These are phyloP conservation scores for Bryconaethiops microstoma DNA, from an alignment of 2,797 vertebrate species.

Conservation along the genomic window DNA sequence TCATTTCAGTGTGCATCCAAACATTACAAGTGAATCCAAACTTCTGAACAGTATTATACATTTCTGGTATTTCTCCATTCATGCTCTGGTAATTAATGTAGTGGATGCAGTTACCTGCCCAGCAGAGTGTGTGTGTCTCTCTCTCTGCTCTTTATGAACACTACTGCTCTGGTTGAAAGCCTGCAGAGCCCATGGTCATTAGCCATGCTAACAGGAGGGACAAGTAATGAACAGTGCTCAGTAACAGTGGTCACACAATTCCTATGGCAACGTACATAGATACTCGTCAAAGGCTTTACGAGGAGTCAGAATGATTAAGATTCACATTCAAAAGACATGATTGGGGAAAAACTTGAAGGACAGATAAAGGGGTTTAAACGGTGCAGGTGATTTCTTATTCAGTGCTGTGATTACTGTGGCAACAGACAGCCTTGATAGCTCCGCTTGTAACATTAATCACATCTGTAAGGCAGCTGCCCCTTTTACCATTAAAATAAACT, in stretches of 20 bases:
- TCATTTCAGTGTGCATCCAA: no score
- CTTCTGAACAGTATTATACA: no score
- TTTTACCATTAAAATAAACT: not conserved
- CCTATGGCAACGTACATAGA: not conserved
- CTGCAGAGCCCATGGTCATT: not conserved
- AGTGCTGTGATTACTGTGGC: not conserved
- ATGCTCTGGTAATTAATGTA: not conserved
- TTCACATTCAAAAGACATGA: not conserved
- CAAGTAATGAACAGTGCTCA: not conserved
- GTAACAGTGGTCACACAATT: not conserved
- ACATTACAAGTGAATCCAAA: not conserved
- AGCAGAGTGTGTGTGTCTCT: not conserved
- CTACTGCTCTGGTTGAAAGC: not conserved
- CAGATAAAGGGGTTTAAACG: slow-evolving; percentile 69
- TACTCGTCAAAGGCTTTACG: not conserved
- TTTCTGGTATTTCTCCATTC: not conserved
- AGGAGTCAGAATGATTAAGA: not conserved
- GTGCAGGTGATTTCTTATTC: slow-evolving; percentile 50
- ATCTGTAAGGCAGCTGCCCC: not conserved
- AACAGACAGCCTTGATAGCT: not conserved
- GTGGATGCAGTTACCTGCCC: not conserved
- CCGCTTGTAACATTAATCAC: not conserved
- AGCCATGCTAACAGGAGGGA: not conserved
- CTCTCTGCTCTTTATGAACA: not conserved
- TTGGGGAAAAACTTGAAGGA: slow-evolving; percentile 40